Percentiles rank a stretch among this genome's conserved stretches.
These are phyloP conservation scores for Meiosimyza platycephala DNA, from an alignment of 2,888 invertebrate genomes.

Conservation along the genomic window DNA sequence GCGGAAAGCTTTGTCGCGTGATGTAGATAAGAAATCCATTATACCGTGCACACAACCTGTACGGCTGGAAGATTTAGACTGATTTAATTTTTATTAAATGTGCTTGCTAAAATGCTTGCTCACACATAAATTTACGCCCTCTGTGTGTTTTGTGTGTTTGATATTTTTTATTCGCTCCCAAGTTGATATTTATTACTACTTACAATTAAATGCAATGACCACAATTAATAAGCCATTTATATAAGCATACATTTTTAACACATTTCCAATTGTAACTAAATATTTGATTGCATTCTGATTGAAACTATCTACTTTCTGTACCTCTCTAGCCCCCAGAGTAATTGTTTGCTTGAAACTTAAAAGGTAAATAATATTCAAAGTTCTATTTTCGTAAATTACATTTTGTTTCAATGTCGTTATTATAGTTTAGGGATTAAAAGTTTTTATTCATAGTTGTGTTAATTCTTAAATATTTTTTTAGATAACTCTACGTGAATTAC, in stretches of 20 bases:
- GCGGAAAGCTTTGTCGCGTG: constrained; percentile 96
- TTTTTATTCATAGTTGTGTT: no score
- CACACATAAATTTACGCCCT: neutral
- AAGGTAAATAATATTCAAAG: constrained; percentile 34
- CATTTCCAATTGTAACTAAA: constrained; percentile 1
- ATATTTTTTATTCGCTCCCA: constrained; percentile 2
- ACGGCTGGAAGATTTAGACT: constrained; percentile 76
- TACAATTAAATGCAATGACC: neutral
- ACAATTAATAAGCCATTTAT: no score
- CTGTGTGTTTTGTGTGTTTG: neutral
- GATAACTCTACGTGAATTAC: constrained; percentile 37
- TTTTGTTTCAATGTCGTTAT: constrained; percentile 2
- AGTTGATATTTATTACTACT: constrained; percentile 10
- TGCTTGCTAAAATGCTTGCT: constrained; percentile 19
- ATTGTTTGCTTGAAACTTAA: neutral
- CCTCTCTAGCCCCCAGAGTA: constrained; percentile 4
- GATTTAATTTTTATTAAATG: constrained; percentile 44
- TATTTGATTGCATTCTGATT: constrained; percentile 17
- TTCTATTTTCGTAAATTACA: constrained; percentile 15
- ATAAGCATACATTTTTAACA: no score
- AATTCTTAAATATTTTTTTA: constrained; percentile 14
- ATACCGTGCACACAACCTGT: constrained; percentile 95
- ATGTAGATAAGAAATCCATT: constrained; percentile 90
- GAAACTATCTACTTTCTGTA: constrained; percentile 12
- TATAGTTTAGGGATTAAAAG: no score